Evolutionary conservation across 30 jellyfish, hydroid and myxozoan genomes (phyloP), one percentile per base, ranked within the genome.

Genomic region (Aurelia sp.): DNA sequence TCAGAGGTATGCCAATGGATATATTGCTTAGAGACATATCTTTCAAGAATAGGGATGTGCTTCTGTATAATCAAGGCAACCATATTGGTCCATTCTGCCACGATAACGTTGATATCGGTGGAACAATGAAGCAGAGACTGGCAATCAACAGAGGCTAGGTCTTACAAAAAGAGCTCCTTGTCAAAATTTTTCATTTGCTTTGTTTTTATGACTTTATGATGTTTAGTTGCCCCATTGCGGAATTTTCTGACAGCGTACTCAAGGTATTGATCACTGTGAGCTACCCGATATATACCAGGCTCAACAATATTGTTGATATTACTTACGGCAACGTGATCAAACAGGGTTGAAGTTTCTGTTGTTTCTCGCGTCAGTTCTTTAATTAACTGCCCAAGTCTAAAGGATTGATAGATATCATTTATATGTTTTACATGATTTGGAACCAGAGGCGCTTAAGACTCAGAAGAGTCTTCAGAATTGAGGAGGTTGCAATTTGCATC

Each of bases 181-280:
- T 69, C 44, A 19, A 69, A 21, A 35, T 35, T 40, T 31, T 69
- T 69, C 61, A 69, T 41, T 57, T 65, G 76, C 33, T 57, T 8
- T 20, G 76, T 65, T 13, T 65, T 21, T 21, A 65, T 65, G 4
- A 16, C 21, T 20, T 65, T 65, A 65, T 65, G 62, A 0, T 69
- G 37, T 22, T 40, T 52, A n/a, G 6, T 69, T 3, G 37, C 44
- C 7, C 65, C 61, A 9, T 65, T 65, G 23, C 44, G 79, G 18
- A 22, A 69, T 57, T 69, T 69, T 69, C 79, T 69, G 23, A 69
- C 79, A 13, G 61, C 15, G 64, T 69, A 69, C 17, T 35, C 31
- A 21, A 69, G 61, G 30, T 37, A 69, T 18, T 40, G 79, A 31
- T 69, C 62, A 13, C 79, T 69, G 37, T 35, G 37, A 57, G 60